These are phyloP conservation scores for Limnephilus lunatus DNA, from an alignment of 2,888 invertebrate genomes.

Conservation along the genomic window DNA sequence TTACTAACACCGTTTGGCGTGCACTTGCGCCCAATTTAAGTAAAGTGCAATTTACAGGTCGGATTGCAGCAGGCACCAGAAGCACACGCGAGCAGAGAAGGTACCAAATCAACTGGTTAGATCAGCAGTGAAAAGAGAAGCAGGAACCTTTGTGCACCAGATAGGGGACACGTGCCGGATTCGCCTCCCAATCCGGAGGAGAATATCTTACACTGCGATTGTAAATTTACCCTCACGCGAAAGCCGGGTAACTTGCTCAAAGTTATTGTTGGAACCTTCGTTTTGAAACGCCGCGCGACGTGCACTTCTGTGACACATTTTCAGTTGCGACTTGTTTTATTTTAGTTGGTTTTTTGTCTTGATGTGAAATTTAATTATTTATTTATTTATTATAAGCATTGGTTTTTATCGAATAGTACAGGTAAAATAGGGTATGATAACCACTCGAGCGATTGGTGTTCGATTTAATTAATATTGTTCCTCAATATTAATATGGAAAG, in stretches of 20 bases:
- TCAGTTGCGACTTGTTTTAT: neutral
- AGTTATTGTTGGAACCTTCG: slow-evolving; percentile 14
- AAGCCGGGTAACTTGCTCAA: slow-evolving; percentile 25
- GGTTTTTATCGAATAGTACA: no score
- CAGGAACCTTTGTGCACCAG: slow-evolving; percentile 34
- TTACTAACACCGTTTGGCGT: neutral
- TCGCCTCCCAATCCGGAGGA: neutral
- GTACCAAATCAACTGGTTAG: neutral
- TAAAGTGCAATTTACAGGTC: neutral
- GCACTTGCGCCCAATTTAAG: neutral
- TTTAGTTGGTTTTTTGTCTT: no score
- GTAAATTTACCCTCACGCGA: slow-evolving; percentile 32
- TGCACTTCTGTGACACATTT: neutral
- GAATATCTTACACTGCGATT: slow-evolving; percentile 27
- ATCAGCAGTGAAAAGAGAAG: slow-evolving; percentile 13
- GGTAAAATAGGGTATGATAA: no score
- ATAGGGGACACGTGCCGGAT: slow-evolving; percentile 37
- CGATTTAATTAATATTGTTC: no score
- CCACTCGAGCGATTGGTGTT: no score
- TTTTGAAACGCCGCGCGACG: neutral
- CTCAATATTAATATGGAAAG: no score
- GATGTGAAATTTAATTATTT: no score
- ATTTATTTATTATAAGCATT: no score
- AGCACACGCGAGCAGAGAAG: neutral
- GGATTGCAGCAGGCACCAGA: neutral